These are phyloP conservation scores for Lasioglossum marginatum DNA, from an alignment of 2,888 invertebrate genomes.

Conservation along the genomic window DNA sequence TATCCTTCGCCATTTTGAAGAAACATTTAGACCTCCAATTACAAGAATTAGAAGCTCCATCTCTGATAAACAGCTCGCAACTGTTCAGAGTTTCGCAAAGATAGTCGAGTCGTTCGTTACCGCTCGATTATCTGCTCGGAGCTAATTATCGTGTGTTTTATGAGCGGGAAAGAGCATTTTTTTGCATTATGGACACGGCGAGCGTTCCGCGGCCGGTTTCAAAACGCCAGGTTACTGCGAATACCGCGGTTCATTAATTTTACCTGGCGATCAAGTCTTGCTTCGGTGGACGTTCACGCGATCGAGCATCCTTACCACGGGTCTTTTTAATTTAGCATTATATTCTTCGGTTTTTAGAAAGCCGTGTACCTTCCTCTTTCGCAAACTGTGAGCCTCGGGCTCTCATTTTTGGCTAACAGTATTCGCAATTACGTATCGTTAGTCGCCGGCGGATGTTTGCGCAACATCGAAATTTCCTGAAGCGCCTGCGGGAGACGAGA, in stretches of 20 bases:
- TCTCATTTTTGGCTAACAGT: not conserved
- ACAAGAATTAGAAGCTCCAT: not conserved
- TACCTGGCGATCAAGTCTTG: constrained; percentile 51
- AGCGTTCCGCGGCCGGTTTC: not conserved
- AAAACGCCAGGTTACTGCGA: constrained; percentile 7
- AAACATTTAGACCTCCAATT: not conserved
- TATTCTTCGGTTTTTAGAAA: not conserved
- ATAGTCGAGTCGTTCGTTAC: not conserved
- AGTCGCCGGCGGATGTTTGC: not conserved
- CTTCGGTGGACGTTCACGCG: constrained; percentile 39
- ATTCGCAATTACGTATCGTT: constrained; percentile 1
- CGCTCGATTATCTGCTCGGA: not conserved
- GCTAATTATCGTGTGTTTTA: not conserved
- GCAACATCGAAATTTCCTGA: not conserved
- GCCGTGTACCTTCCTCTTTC: constrained; percentile 2
- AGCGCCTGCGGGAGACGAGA: not conserved
- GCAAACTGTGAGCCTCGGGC: not conserved
- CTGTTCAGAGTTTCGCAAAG: not conserved
- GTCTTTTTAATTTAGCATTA: constrained; percentile 6
- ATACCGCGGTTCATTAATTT: constrained; percentile 61
- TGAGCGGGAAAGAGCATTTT: not conserved
- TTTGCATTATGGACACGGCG: not conserved
- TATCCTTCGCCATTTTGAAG: not conserved
- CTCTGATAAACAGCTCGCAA: not conserved
- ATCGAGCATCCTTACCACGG: constrained; percentile 48